These are phyloP conservation scores for Pseudomyrmex dendroicus DNA, from an alignment of 1,140 invertebrate species.

Conservation along the genomic window DNA sequence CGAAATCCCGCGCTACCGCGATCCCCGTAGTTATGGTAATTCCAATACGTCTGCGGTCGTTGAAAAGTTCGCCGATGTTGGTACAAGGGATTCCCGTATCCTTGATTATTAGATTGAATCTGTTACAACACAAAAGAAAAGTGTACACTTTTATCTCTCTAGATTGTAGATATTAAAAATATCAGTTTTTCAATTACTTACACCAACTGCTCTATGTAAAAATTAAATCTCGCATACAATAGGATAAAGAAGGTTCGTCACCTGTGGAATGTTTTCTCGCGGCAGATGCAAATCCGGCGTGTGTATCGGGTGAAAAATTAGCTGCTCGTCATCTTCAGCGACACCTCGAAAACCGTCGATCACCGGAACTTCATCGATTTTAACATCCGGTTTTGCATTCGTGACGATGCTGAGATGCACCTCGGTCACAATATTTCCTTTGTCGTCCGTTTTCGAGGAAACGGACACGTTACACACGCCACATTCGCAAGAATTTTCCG, in stretches of 20 bases:
- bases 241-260: constrained; percentile 34
- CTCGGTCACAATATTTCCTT: constrained; percentile 70
- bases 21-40: constrained; percentile 8
- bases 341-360: constrained; percentile 69
- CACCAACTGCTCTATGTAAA: neutral
- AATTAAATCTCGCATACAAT: neutral
- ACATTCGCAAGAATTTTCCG: constrained; percentile 53
- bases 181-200: constrained; percentile 1
- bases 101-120: constrained; percentile 58
- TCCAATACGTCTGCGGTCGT: constrained; percentile 14
- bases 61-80: constrained; percentile 44
- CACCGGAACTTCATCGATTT: constrained; percentile 69
- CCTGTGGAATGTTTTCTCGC: constrained; percentile 70
- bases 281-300: constrained; percentile 20
- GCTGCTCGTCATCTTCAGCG: neutral
- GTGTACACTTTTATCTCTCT: neutral
- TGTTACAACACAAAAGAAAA: neutral
- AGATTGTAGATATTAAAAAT: neutral
- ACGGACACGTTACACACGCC: constrained; percentile 66
- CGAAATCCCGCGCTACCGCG: constrained; percentile 2
- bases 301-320: constrained; percentile 5
- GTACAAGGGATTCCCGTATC: constrained; percentile 39
- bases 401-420: constrained; percentile 68
- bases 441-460: constrained; percentile 45
- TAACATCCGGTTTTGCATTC: constrained; percentile 38